Conservation (phyloP, 1,140 invertebrate genomes). For the Oedothorax gibbosus region DNA sequence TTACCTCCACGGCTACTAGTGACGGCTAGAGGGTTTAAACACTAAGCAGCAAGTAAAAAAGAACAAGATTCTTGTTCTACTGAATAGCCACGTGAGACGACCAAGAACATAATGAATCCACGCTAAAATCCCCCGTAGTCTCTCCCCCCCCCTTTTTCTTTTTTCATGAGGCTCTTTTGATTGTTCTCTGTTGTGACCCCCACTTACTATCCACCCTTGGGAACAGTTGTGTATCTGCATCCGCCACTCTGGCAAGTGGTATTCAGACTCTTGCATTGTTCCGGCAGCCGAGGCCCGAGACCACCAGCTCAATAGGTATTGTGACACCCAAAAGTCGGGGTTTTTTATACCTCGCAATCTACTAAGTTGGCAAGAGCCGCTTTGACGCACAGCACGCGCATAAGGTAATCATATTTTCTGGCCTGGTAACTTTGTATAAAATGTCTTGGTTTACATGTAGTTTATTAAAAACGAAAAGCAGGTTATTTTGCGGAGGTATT, state of each 20-base stretch:
- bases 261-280: slow-evolving; percentile 8
- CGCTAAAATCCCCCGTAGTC: slow-evolving; percentile 36
- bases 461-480: too few species aligned
- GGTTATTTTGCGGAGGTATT: too few species aligned
- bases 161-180: slow-evolving; percentile 41
- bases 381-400: too few species aligned
- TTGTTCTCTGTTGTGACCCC: slow-evolving; percentile 47
- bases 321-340: slow-evolving; percentile 12
- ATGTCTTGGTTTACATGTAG: too few species aligned
- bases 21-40: too few species aligned
- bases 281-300: slow-evolving; percentile 2
- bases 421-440: too few species aligned
- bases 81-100: slow-evolving; percentile 37
- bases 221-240: slow-evolving; percentile 43
- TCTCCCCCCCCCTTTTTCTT: not conserved
- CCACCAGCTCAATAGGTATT: slow-evolving; percentile 37
- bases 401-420: too few species aligned
- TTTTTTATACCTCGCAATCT: too few species aligned
- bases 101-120: slow-evolving; percentile 47
- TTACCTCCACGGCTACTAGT: too few species aligned
- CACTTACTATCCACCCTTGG: slow-evolving; percentile 43
- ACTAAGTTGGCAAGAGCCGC: too few species aligned
- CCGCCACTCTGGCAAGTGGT: slow-evolving; percentile 40
- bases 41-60: too few species aligned
- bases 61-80: not conserved